A percentile compares a stretch with the other conserved stretches of the same genome.
phyloP scores from a whole-genome alignment of 2,888 invertebrate species.

The Crioceris asparagi region DNA sequence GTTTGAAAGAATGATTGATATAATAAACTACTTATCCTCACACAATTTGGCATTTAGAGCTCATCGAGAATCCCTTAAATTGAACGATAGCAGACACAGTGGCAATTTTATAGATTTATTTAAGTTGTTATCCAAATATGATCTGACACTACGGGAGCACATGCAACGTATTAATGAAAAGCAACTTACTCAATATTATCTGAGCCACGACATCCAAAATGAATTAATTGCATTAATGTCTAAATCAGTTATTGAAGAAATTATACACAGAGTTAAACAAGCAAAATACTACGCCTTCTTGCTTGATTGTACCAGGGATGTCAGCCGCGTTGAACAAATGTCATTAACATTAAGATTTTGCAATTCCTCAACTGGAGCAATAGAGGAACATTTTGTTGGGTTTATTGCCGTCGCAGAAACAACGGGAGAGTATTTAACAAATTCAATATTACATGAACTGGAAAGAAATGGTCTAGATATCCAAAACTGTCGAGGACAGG shows the following conservation, averaged over 20 bases:
- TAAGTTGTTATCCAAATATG: constrained; percentile 7
- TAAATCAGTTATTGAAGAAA: constrained; percentile 11
- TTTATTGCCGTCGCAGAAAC: constrained; percentile 10
- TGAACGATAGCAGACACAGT: constrained; percentile 4
- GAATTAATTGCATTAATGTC: constrained; percentile 9
- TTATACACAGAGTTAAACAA: constrained; percentile 12
- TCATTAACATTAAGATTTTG: constrained; percentile 5
- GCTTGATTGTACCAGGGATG: constrained; percentile 13
- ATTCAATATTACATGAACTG: constrained; percentile 8
- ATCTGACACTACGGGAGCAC: constrained; percentile 7
- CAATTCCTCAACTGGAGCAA: constrained; percentile 4
- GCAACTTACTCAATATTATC: constrained; percentile 8
- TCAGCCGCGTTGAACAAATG: constrained; percentile 14
- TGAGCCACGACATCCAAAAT: constrained; percentile 11
- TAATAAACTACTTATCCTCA: constrained; percentile 11
- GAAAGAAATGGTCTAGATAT: constrained; percentile 11
- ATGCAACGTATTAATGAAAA: constrained; percentile 12
- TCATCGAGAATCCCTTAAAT: constrained; percentile 12
- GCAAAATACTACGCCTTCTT: constrained; percentile 13
- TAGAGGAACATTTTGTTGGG: constrained; percentile 11
- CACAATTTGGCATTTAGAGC: constrained; percentile 13
- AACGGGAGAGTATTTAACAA: constrained; percentile 9
- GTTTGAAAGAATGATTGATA: constrained; percentile 9
- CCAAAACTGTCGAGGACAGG: constrained; percentile 14
- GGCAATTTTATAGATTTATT: constrained; percentile 6